Conservation (phyloP, 2,113 vertebrate genomes). For the Lethenteron reissneri region DNA sequence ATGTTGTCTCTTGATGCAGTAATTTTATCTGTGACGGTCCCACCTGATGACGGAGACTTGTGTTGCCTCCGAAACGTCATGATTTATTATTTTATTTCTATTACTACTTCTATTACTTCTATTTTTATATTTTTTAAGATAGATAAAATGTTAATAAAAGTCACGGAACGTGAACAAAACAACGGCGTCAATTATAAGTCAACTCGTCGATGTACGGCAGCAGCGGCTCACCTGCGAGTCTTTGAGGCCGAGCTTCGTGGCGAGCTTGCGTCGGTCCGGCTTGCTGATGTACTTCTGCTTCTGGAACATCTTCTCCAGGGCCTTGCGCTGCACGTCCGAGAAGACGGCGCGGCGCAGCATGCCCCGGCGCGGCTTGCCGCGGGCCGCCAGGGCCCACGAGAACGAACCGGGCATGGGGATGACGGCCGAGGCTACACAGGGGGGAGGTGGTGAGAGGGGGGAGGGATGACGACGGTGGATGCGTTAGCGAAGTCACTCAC, state of each 20-base stretch:
- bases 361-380: slow-evolving; percentile 70
- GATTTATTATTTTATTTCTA: no score
- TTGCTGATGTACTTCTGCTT: slow-evolving; percentile 99
- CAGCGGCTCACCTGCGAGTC: slow-evolving; percentile 55
- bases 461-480: no score
- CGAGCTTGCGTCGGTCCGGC: slow-evolving; percentile 77
- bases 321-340: slow-evolving; percentile 84
- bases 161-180: fast-evolving
- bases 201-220: no score
- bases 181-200: no score
- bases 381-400: slow-evolving; percentile 60
- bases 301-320: slow-evolving; percentile 89
- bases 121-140: no score
- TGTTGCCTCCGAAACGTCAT: no score
- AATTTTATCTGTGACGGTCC: no score
- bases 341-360: slow-evolving; percentile 87
- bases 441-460: no score
- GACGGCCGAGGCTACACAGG: slow-evolving; percentile 30
- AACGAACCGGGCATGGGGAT: slow-evolving; percentile 85
- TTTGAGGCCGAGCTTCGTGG: slow-evolving; percentile 64
- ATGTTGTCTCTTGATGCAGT: no score
- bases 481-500: no score
- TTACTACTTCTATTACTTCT: no score
- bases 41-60: no score
- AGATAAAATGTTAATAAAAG: neutral